Base-by-base conservation (phyloP, 2,113 vertebrate species). In the Hoplias malabaricus region DNA sequence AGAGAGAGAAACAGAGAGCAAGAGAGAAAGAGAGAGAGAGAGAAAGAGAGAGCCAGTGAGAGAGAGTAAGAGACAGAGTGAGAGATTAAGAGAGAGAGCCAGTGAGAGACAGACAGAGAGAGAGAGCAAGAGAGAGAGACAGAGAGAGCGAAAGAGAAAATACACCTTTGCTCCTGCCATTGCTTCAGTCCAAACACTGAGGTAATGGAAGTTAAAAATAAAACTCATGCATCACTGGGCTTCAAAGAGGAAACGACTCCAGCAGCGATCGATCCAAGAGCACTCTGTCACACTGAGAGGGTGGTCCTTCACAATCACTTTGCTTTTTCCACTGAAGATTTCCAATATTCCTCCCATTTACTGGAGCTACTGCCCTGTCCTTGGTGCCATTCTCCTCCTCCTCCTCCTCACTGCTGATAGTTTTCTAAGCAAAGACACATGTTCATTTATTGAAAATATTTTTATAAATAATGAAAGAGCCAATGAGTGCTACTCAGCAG, bases 141-240 rank as follows among this genome's bases (percentile, higher is more conserved):
- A n/a, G n/a, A n/a, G n/a, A n/a, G n/a, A n/a, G n/a, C n/a, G n/a
- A n/a, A n/a, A n/a, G n/a, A n/a, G n/a, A n/a, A 74, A 48, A 43
- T 62, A 76, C 56, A 33, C 63, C 25, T 76, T 76, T 76, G 36
- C 74, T 57, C 25, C 43, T 53, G 65, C 74, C 50, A 5, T 68
- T 56, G 56, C 36, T 68, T 34, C 38, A 68, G 36, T 57, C 63
- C 63, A 68, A 72, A 73, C 62, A 65, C 38, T 80, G 69, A 73
- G 34, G 66, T 80, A 68, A 72, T 77, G 59, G 53, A 69, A 79
- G 78, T 40, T 73, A 42, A 68, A 81, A 68, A 57, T 76, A 76
- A 43, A 27, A 72, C 50, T 43, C 33, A 46, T 73, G 63, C 63
- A 63, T 61, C 61, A 50, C 65, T 11, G 56, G 43, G 72, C 62